phyloP scores from a whole-genome alignment of 2,888 invertebrate genomes.

The Biston stratarius region DNA sequence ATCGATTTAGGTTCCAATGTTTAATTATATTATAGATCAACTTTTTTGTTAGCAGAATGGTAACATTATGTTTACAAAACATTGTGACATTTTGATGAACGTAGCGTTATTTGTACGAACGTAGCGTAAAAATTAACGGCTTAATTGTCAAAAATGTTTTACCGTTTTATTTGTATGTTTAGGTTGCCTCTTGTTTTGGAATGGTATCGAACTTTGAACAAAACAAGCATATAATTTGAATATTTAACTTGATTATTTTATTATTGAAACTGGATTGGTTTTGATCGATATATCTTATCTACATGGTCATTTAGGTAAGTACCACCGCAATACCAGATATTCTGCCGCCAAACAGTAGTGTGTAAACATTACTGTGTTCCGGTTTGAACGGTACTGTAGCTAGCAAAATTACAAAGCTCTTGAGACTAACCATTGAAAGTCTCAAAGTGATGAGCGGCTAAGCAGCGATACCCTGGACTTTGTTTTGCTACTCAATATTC shows the following conservation, averaged over 20 bases:
- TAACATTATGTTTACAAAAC: neutral
- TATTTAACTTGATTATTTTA: neutral
- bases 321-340: too few species aligned
- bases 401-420: too few species aligned
- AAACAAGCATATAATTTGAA: neutral
- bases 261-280: neutral
- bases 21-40: neutral
- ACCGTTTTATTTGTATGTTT: constrained; percentile 31
- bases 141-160: constrained; percentile 30
- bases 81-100: constrained; percentile 19
- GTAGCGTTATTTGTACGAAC: constrained; percentile 16
- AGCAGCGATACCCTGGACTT: too few species aligned
- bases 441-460: too few species aligned
- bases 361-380: too few species aligned
- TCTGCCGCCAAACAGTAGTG: too few species aligned
- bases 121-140: constrained; percentile 27
- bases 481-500: too few species aligned
- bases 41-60: neutral
- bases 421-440: too few species aligned
- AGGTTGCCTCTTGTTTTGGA: constrained; percentile 20
- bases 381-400: too few species aligned
- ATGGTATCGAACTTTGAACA: neutral
- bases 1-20: too few species aligned
- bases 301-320: too few species aligned
- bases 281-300: too few species aligned